Evolutionary conservation across 53 echinoderm and acorn worm species (phyloP).

Genomic region (Stichopus horrens): DNA sequence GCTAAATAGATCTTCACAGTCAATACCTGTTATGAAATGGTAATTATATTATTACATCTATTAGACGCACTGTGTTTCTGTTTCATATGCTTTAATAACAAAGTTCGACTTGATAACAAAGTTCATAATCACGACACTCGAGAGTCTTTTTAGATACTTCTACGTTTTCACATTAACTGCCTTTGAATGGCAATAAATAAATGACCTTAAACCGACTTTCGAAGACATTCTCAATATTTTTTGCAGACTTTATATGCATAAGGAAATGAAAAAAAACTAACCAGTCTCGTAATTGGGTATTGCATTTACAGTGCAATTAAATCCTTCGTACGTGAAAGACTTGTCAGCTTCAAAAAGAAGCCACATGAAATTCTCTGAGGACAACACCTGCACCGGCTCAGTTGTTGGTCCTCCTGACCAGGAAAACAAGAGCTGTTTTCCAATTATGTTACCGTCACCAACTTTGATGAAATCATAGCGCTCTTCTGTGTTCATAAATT

Average conservation of each 20-base stretch:
- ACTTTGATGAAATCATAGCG: neutral
- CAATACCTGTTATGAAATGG: neutral
- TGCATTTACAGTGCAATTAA: neutral
- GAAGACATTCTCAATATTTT: too few species aligned
- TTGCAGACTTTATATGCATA: too few species aligned
- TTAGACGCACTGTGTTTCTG: too few species aligned
- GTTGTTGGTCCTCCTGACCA: conserved; percentile 1
- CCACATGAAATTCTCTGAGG: neutral
- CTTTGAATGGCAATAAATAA: too few species aligned
- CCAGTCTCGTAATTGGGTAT: neutral
- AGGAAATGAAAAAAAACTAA: neutral
- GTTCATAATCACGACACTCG: too few species aligned
- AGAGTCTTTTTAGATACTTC: too few species aligned
- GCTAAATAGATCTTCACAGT: neutral
- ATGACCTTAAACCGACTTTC: too few species aligned
- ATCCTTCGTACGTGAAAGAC: neutral
- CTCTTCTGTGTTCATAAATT: neutral
- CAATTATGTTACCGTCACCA: neutral
- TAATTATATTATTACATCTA: neutral
- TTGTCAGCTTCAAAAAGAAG: neutral
- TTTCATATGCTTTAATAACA: too few species aligned
- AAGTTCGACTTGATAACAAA: too few species aligned
- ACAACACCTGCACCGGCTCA: neutral
- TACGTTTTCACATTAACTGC: too few species aligned
- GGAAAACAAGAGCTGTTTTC: neutral